Base-by-base conservation (phyloP, 2,797 vertebrate species). In the Ptychadena robeensis region DNA sequence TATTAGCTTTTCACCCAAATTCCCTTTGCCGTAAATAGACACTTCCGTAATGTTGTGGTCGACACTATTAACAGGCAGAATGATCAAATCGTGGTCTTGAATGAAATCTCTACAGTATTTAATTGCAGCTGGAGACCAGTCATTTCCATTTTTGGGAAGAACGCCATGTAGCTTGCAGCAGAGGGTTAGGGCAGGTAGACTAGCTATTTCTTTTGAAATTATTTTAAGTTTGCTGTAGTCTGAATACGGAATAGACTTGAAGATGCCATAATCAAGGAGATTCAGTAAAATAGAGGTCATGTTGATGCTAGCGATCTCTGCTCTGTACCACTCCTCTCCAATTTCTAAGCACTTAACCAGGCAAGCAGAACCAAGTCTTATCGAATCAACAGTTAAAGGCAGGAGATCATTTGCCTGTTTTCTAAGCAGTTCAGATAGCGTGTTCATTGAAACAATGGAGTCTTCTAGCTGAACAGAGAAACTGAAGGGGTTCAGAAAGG, bases 241-340 rank as follows among this genome's bases (percentile, higher is more conserved):
- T 25, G 88, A 87, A 0, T 82, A 91, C 4, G 88, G 86, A 22
- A 96, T 53, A 18, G 69, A 72, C 44, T 88, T 85, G 38, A 85
- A 90, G 86, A 93, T 91, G 1, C 96, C 96, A 27, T 95, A 94
- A 89, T 98, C 97, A 70, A 96, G 89, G 25, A 96, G 90, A 3
- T 65, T 86, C 67, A 97, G 85, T 73, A 90, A 76, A 86, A 94
- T 86, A 9, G 86, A 88, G 1, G 84, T 81, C 74, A 77, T 57
- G 63, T 90, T 91, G 0, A 88, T 84, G 27, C 92, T 74, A 18
- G 86, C 81, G 0, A 98, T 91, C 90, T 97, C 94, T 11, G 91
- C 93, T 87, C 96, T 93, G 86, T 94, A 95, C 96, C 95, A 97
- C 66, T 92, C 91, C n/a, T 88, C 88, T 83, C 91, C 92, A 5